Evolutionary conservation across 2,113 vertebrate species (phyloP).

Genomic region (Pica pica): DNA sequence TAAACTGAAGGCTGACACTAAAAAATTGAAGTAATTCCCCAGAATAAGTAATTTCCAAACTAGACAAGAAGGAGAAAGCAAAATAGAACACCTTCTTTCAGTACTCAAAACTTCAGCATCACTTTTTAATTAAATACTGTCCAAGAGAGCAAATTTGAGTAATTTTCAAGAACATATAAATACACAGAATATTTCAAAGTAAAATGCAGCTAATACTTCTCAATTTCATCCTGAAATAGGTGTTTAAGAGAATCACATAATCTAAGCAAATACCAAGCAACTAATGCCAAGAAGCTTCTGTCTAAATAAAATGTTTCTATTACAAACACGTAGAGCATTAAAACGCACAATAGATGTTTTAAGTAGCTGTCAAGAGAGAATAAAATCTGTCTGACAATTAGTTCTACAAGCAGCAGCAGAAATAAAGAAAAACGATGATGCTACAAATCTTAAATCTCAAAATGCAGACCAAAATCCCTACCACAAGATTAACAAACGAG

Average conservation of each 20-base stretch:
- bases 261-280: neutral
- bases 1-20: neutral
- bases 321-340: neutral
- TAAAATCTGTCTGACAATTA: neutral
- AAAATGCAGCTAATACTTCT: neutral
- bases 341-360: accelerated
- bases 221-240: neutral
- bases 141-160: neutral
- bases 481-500: neutral
- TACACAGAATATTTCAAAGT: neutral
- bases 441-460: neutral
- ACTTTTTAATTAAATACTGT: neutral
- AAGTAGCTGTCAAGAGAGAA: neutral
- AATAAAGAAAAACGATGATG: neutral
- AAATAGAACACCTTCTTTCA: neutral
- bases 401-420: neutral
- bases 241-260: neutral
- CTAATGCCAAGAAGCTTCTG: neutral
- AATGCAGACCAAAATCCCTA: neutral
- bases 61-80: neutral
- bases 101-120: neutral
- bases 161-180: neutral
- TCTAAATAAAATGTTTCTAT: neutral
- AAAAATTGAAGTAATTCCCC: neutral
- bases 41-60: neutral